phyloP scores from a whole-genome alignment of 2,888 invertebrate genomes.

The Drosophila austrosaltans region DNA sequence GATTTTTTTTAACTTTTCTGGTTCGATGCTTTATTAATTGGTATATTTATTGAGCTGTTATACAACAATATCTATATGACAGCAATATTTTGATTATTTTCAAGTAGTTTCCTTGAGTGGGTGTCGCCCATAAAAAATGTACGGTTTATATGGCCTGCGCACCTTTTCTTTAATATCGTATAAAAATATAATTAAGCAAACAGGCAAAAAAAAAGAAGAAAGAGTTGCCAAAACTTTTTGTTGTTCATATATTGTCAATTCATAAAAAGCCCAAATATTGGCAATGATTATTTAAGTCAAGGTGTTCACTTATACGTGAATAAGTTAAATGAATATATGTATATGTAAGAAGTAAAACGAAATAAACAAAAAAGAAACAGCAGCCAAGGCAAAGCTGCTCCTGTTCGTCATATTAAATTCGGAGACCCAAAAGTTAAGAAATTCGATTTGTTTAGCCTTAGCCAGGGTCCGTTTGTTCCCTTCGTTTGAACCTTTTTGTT shows the following conservation, averaged over 20 bases:
- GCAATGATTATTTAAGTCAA: conserved; percentile 72
- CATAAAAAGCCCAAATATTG: conserved; percentile 72
- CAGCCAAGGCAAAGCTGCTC: conserved; percentile 3
- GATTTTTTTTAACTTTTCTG: too few species aligned
- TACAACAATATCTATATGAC: background rate
- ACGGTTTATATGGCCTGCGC: background rate
- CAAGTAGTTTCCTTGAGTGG: conserved; percentile 14
- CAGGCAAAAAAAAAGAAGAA: conserved; percentile 18
- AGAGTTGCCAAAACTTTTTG: conserved; percentile 47
- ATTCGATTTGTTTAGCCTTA: conserved; percentile 1
- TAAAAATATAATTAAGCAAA: conserved; percentile 24
- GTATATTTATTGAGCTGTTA: background rate
- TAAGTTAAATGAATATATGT: conserved; percentile 31
- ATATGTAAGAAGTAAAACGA: conserved; percentile 6
- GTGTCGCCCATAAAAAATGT: conserved; percentile 37
- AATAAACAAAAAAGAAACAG: conserved; percentile 11
- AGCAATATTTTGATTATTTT: conserved; percentile 9
- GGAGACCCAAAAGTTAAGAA: conserved; percentile 8
- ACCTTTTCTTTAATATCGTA: conserved; percentile 1
- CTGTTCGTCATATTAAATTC: conserved; percentile 39
- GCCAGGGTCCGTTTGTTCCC: background rate
- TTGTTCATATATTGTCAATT: conserved; percentile 56
- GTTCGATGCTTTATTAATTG: background rate
- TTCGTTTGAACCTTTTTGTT: conserved; percentile 34
- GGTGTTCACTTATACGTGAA: conserved; percentile 54